phyloP scores from a whole-genome alignment of 2,888 invertebrate species.

The Embidobia sp. region DNA sequence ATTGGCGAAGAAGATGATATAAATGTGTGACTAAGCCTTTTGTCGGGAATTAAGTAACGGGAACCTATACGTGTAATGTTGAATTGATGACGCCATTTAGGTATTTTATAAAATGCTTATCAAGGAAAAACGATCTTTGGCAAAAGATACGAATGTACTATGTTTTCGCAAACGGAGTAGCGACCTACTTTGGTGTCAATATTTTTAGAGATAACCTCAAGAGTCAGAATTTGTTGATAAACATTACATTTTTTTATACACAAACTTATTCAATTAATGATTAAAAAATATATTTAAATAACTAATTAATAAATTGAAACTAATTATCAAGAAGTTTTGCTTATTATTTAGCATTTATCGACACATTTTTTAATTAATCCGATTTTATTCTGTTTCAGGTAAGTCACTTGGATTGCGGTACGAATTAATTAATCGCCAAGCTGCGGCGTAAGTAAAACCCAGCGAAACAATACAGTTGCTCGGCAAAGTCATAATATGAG shows the following conservation, averaged over 20 bases:
- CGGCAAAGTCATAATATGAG: slow-evolving; percentile 23
- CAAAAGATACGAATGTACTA: slow-evolving; percentile 9
- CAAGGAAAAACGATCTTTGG: slow-evolving; percentile 27
- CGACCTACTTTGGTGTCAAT: slow-evolving; percentile 20
- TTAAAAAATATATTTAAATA: no score
- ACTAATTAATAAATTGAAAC: not conserved
- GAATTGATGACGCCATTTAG: slow-evolving; percentile 44
- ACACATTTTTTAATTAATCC: slow-evolving; percentile 12
- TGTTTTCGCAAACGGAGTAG: slow-evolving; percentile 23
- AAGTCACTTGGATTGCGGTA: slow-evolving; percentile 8
- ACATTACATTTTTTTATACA: no score
- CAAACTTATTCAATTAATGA: no score
- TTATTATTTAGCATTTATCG: not conserved
- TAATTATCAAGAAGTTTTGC: not conserved
- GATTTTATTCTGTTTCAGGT: slow-evolving; percentile 21
- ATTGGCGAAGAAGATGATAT: no score
- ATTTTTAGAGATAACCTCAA: slow-evolving; percentile 1
- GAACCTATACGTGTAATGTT: slow-evolving; percentile 35
- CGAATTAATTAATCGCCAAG: slow-evolving; percentile 21
- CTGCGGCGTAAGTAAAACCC: slow-evolving; percentile 17
- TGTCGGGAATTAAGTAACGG: slow-evolving; percentile 22
- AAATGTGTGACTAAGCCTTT: slow-evolving; percentile 34
- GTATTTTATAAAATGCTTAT: slow-evolving; percentile 34
- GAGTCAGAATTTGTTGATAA: no score
- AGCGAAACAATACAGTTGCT: slow-evolving; percentile 4